A percentile compares a stretch with the other conserved stretches of the same genome.
Conservation (phyloP, 2,797 vertebrate genomes). For the Eupleurogrammus muticus region DNA sequence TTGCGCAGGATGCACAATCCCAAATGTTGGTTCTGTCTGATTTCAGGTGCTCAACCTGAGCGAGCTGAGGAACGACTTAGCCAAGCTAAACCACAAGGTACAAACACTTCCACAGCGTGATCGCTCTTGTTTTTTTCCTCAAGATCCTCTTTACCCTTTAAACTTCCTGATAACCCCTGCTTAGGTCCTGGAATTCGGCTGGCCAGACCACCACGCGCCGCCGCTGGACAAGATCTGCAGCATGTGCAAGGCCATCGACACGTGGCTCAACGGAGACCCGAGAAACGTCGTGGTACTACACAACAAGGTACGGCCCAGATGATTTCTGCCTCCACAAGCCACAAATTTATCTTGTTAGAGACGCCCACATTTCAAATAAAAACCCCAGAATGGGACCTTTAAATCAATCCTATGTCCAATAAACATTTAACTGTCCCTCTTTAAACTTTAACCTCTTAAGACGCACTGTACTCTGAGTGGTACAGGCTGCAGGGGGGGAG, state of each 20-base stretch:
- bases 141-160: background rate
- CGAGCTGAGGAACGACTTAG: constrained; percentile 89
- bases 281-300: constrained; percentile 95
- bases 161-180: background rate
- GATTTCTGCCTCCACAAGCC: too few species aligned
- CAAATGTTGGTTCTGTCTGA: constrained; percentile 4
- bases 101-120: background rate
- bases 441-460: background rate
- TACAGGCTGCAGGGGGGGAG: too few species aligned
- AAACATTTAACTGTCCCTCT: background rate
- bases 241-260: constrained; percentile 98
- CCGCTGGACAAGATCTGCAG: constrained; percentile 98
- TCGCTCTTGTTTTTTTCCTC: background rate
- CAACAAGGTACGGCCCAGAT: constrained; percentile 88
- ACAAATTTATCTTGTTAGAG: too few species aligned
- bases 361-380: too few species aligned
- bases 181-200: constrained; percentile 96
- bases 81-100: constrained; percentile 92
- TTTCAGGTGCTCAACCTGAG: constrained; percentile 95
- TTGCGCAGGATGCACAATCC: background rate
- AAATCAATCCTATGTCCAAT: constrained; percentile 33
- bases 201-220: constrained; percentile 95
- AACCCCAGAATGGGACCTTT: background rate
- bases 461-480: too few species aligned
- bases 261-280: constrained; percentile 90